These are phyloP conservation scores for Pyrgus malvae DNA, from an alignment of 2,888 invertebrate species.

Conservation along the genomic window DNA sequence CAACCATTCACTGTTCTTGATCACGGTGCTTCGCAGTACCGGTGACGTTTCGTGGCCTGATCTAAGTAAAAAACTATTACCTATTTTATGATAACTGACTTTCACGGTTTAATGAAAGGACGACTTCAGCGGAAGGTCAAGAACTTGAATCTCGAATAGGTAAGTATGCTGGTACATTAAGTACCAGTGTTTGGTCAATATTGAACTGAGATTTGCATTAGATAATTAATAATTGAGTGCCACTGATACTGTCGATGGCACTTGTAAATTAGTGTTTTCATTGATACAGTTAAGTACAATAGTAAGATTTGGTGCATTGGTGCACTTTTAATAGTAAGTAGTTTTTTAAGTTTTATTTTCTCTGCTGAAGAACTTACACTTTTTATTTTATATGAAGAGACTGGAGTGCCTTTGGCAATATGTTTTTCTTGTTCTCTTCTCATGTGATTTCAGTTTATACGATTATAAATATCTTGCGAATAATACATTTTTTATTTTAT, in stretches of 20 bases:
- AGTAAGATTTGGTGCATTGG: no score
- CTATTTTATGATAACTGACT: slow-evolving; percentile 7
- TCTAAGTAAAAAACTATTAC: not conserved
- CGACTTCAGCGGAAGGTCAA: not conserved
- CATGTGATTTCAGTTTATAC: no score
- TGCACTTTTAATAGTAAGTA: not conserved
- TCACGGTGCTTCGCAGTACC: slow-evolving; percentile 3
- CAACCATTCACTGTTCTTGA: slow-evolving; percentile 12
- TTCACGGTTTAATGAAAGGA: slow-evolving; percentile 13
- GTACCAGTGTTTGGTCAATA: not conserved
- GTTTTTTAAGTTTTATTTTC: not conserved
- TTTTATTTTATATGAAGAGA: no score
- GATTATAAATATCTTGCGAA: no score
- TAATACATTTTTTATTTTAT: no score
- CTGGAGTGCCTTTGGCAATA: no score
- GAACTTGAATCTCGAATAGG: not conserved
- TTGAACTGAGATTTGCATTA: not conserved
- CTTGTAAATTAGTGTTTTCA: not conserved
- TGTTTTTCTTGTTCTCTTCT: no score
- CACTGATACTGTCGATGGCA: not conserved
- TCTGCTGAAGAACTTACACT: no score
- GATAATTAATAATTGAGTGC: not conserved
- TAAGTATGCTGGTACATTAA: not conserved
- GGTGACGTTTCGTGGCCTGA: slow-evolving; percentile 24
- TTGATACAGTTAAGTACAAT: not conserved